Conservation (phyloP, 2,113 vertebrate genomes). For the Carassius carassius region DNA sequence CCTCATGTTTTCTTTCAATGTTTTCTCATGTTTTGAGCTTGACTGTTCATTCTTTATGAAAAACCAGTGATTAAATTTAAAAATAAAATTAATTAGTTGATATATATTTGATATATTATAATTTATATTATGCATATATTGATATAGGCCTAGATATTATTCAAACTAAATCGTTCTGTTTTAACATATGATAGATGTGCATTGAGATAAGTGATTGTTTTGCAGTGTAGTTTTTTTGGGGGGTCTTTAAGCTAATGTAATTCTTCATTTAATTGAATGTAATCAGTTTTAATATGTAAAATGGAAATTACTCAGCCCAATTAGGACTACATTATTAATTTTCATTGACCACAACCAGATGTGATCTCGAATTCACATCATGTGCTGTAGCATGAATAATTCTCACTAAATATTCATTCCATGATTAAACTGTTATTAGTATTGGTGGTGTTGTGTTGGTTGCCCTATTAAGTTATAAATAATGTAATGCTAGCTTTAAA, state of each 20-base stretch:
- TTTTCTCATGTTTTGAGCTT: slow-evolving; percentile 11
- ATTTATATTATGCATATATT: background rate
- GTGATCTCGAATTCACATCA: background rate
- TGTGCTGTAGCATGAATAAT: background rate
- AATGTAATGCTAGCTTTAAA: background rate
- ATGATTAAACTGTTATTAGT: background rate
- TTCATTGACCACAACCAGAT: background rate
- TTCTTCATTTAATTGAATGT: background rate
- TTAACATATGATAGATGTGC: background rate
- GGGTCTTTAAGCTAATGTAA: background rate
- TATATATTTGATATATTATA: background rate
- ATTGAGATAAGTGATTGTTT: background rate
- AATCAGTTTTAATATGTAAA: background rate
- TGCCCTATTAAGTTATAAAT: background rate
- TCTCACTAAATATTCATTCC: background rate
- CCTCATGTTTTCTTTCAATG: background rate
- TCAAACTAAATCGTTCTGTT: background rate
- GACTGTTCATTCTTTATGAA: background rate
- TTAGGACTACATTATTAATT: background rate
- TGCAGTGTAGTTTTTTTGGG: background rate
- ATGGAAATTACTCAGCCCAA: background rate
- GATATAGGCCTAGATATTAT: background rate
- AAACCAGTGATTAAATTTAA: background rate
- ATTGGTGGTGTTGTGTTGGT: background rate
- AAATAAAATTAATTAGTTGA: background rate